These are phyloP conservation scores for Embiotoca jacksoni DNA, from an alignment of 2,113 vertebrate species.

Conservation along the genomic window DNA sequence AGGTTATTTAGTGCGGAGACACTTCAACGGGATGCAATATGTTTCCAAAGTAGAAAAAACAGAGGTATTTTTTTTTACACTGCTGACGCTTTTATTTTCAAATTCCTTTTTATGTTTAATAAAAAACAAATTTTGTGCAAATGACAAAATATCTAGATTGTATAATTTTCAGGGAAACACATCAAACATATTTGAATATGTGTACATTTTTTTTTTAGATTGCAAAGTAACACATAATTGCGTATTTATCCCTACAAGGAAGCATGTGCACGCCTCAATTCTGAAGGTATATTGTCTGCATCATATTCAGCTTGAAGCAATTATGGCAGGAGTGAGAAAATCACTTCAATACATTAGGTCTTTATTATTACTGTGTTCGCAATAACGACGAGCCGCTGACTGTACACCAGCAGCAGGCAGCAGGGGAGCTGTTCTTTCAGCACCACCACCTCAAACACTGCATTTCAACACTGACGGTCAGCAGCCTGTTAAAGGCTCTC, in stretches of 20 bases:
- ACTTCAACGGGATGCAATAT: not conserved
- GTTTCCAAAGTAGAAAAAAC: not conserved
- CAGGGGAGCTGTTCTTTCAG: conserved; percentile 83
- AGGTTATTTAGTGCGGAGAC: not conserved
- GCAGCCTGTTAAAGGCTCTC: conserved; percentile 46
- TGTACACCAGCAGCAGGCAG: conserved; percentile 28
- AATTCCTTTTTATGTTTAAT: not conserved
- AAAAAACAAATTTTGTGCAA: not conserved
- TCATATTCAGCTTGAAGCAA: conserved; percentile 37
- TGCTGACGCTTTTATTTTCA: not conserved
- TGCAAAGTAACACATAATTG: too few species aligned
- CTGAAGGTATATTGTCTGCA: conserved; percentile 27
- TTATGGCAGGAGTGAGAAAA: conserved; percentile 27
- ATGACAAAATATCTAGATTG: not conserved
- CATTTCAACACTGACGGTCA: conserved; percentile 44
- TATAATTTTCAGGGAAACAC: not conserved
- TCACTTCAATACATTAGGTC: conserved; percentile 36
- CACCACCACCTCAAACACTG: conserved; percentile 67
- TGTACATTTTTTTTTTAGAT: not conserved
- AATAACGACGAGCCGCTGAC: conserved; percentile 37
- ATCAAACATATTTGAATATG: not conserved
- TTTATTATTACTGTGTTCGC: conserved; percentile 55
- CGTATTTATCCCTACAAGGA: not conserved
- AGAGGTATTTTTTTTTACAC: too few species aligned
- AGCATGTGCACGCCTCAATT: conserved; percentile 4